Conservation (phyloP, 2,797 vertebrate genomes). For the Sparidentex hasta region DNA sequence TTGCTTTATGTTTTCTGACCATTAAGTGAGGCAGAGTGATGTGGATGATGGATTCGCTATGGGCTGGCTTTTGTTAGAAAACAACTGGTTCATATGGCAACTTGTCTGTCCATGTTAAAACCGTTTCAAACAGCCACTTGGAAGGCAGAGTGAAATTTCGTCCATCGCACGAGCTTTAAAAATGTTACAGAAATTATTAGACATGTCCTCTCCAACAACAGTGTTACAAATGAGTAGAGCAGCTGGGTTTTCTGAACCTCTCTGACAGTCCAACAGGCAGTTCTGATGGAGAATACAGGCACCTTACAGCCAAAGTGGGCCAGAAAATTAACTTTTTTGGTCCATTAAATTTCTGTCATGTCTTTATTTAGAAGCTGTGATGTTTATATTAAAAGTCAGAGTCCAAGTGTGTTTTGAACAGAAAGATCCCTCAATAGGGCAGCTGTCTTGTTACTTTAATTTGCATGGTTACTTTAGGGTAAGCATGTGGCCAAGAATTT, state of each 20-base stretch:
- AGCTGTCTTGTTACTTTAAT: not conserved
- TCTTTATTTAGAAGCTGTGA: not conserved
- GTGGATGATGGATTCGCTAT: not conserved
- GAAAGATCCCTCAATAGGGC: not conserved
- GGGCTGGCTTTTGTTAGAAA: no score
- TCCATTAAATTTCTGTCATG: not conserved
- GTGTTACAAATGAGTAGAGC: not conserved
- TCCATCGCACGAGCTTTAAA: no score
- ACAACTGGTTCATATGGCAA: no score
- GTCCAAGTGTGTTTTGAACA: not conserved
- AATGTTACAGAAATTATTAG: not conserved
- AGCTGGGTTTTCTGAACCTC: not conserved
- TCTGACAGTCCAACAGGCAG: not conserved
- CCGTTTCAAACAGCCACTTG: not conserved
- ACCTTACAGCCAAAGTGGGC: not conserved
- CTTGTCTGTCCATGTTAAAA: not conserved
- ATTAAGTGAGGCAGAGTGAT: no score
- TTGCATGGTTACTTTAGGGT: not conserved
- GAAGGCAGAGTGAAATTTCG: not conserved
- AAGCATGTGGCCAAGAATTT: not conserved
- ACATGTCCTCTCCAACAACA: no score
- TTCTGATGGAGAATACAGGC: not conserved
- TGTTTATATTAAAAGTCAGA: not conserved
- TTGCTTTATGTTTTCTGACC: not conserved
- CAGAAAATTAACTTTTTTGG: not conserved